These are phyloP conservation scores for Coregonus clupeaformis DNA, from an alignment of 2,113 vertebrate species.

Conservation along the genomic window DNA sequence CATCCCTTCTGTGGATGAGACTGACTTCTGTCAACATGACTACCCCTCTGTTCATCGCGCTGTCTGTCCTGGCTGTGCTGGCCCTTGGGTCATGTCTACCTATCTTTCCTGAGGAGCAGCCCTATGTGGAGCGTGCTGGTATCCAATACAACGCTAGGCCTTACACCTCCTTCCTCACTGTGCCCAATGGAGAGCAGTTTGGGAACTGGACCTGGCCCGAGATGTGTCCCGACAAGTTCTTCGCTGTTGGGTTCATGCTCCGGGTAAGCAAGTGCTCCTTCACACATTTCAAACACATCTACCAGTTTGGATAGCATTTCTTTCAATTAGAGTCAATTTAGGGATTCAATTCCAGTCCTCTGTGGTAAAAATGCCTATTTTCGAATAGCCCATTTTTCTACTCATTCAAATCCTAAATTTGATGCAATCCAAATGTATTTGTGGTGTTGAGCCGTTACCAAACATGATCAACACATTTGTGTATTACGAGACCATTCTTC, in stretches of 20 bases:
- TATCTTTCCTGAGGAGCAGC: slow-evolving; percentile 16
- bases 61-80: slow-evolving; percentile 50
- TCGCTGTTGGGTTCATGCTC: slow-evolving; percentile 66
- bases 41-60: slow-evolving; percentile 1
- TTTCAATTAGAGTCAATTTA: background rate
- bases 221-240: slow-evolving; percentile 68
- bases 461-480: background rate
- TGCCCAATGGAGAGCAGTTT: slow-evolving; percentile 64
- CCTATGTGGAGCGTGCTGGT: slow-evolving; percentile 48
- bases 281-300: background rate
- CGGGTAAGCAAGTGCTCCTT: slow-evolving; percentile 57
- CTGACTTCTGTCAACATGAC: slow-evolving; percentile 47
- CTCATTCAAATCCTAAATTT: too few species aligned
- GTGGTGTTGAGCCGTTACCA: too few species aligned
- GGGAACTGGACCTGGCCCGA: slow-evolving; percentile 65
- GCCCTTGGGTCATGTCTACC: background rate
- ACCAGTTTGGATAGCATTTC: background rate
- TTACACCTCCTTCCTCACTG: slow-evolving; percentile 29
- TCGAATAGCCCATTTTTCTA: background rate
- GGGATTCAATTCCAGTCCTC: background rate
- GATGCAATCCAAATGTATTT: background rate
- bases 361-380: background rate
- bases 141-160: slow-evolving; percentile 47
- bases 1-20: slow-evolving; percentile 17
- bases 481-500: background rate